These are phyloP conservation scores for Drosophila gunungcola DNA, from an alignment of 1,140 invertebrate genomes.

Conservation along the genomic window DNA sequence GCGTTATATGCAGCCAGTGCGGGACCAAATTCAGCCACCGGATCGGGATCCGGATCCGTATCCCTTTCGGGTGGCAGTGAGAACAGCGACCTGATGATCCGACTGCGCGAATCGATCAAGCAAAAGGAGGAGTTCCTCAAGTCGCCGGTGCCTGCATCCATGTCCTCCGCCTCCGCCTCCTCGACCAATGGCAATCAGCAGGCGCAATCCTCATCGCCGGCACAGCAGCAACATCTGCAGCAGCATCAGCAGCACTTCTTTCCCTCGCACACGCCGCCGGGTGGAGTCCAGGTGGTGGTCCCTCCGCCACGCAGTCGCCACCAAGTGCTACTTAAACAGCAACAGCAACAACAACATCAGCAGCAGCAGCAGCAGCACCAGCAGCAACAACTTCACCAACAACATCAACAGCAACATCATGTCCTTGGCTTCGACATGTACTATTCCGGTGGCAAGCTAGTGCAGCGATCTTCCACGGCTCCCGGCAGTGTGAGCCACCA, in stretches of 20 bases:
- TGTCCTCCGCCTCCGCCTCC: conserved; percentile 32
- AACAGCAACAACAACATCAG: conserved; percentile 32
- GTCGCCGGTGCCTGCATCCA: conserved; percentile 86
- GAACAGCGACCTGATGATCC: conserved; percentile 81
- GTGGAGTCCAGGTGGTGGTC: conserved; percentile 19
- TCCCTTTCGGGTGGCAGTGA: conserved; percentile 45
- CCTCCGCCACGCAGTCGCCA: conserved; percentile 51
- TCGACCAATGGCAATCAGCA: conserved; percentile 53
- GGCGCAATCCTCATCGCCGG: conserved; percentile 42
- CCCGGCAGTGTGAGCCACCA: conserved; percentile 28
- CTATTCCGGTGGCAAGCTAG: conserved; percentile 61
- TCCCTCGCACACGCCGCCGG: conserved; percentile 55
- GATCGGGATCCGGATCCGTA: conserved; percentile 5
- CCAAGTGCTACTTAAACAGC: conserved; percentile 57
- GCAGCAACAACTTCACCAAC: conserved; percentile 26
- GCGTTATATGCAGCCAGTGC: conserved; percentile 55
- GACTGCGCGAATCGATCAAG: conserved; percentile 91
- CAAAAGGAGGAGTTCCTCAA: conserved; percentile 95
- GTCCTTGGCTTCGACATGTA: conserved; percentile 68
- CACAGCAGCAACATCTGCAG: conserved; percentile 43
- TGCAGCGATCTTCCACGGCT: conserved; percentile 55
- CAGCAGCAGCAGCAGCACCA: conserved; percentile 20
- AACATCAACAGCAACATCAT: conserved; percentile 44
- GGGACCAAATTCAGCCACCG: conserved; percentile 7
- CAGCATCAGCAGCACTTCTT: conserved; percentile 82